Conservation (phyloP, 1,140 invertebrate species). For the Trypoxylus dichotomus region DNA sequence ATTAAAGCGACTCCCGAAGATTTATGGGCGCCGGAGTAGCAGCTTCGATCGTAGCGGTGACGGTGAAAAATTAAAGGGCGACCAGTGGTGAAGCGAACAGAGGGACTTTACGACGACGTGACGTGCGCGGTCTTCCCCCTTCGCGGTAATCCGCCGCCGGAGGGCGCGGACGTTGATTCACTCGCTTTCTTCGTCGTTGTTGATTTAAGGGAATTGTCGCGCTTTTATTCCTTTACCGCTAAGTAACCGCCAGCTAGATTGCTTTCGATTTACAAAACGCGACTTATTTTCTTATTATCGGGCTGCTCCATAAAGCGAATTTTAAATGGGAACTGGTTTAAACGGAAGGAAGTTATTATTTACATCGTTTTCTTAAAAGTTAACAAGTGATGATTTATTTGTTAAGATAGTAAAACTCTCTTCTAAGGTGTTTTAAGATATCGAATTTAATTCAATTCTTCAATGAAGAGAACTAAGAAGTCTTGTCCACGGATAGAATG, state of each 20-base stretch:
- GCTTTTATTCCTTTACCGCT: neutral
- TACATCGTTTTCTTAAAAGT: no score
- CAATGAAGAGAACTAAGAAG: no score
- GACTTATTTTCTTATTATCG: neutral
- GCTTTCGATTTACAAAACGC: neutral
- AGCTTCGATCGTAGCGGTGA: neutral
- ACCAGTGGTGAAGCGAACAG: neutral
- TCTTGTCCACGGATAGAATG: no score
- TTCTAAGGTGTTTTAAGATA: no score
- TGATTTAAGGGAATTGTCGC: slow-evolving; percentile 20
- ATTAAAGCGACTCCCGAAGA: neutral
- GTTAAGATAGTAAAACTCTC: no score
- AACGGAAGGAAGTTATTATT: neutral
- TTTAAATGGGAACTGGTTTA: neutral
- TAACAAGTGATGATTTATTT: no score
- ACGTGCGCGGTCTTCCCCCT: neutral
- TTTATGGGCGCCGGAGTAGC: slow-evolving; percentile 3
- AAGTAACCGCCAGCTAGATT: neutral
- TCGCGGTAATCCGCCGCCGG: neutral
- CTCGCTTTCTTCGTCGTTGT: slow-evolving; percentile 6
- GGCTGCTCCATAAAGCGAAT: neutral
- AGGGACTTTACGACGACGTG: neutral
- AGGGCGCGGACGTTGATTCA: slow-evolving; percentile 3
- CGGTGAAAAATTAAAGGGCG: slow-evolving; percentile 13
- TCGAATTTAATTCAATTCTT: no score